Base-by-base conservation (phyloP, 2,888 invertebrate species). In the Parasteatoda lunata region DNA sequence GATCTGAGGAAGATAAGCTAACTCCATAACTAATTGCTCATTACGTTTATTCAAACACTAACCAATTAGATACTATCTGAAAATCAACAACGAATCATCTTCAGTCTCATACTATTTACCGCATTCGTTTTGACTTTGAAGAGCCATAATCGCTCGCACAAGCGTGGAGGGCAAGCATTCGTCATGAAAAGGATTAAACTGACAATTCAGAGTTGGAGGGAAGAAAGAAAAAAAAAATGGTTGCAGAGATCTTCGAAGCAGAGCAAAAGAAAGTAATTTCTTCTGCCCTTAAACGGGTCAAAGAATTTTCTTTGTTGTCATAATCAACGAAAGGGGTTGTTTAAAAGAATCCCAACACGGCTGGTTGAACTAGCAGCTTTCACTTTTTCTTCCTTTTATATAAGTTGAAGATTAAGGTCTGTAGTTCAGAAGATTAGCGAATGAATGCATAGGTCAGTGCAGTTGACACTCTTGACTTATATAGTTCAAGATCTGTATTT, bases 221-320 rank as follows among this genome's bases (percentile, higher is more conserved):
- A 79, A 64, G 15, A 8, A n/a, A 77, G 66, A 8, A 51, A 54
- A 49, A 52, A 65, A 65, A 51, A 68, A 77, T 51, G 68, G 51
- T 49, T 51, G 30, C n/a, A 15, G 15, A 68, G 69, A 77, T 69
- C 65, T 7, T 59, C 8, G 49, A n/a, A 49, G 49, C 48, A 11
- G 65, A 72, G 65, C 65, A 66, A 65, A 80, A 72, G 66, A 65
- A 64, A 71, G 69, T 68, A 66, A 78, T 84, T 84, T 84, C 77
- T 78, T 84, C 52, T 30, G 73, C 5, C 69, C 73, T 78, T 59
- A 73, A 78, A 84, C 78, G 84, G 84, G 84, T 84, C 84, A 84
- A 3, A 75, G 84, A 65, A 8, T 52, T 78, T 73, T 59, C 84
- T 78, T 84, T 84, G 84, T 84, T 64, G 69, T 11, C 59, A 66